Conservation (phyloP, 2,797 vertebrate species). For the Carcharodon carcharias region DNA sequence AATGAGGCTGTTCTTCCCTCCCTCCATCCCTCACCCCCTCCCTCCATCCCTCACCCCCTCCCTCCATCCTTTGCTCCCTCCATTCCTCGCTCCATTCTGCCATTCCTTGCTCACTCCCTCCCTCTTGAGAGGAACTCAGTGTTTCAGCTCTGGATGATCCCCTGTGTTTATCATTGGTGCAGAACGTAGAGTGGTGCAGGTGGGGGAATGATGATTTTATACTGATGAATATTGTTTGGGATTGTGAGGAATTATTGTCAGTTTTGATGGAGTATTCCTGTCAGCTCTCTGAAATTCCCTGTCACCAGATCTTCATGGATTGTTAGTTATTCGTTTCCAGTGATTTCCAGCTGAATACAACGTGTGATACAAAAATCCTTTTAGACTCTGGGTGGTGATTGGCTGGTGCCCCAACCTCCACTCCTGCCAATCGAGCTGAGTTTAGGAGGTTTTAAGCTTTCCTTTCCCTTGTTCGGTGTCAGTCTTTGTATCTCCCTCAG, state of each 20-base stretch:
- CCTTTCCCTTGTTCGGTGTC: background rate
- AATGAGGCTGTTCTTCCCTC: background rate
- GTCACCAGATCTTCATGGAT: background rate
- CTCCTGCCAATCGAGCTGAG: no score
- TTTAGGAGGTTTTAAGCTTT: conserved; percentile 22
- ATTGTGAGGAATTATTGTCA: background rate
- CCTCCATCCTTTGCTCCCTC: background rate
- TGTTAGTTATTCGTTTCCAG: background rate
- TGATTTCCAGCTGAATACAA: background rate
- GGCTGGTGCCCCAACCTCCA: background rate
- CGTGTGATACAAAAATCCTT: background rate
- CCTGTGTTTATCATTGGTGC: background rate
- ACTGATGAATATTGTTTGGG: background rate
- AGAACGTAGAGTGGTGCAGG: background rate
- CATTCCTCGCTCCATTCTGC: no score
- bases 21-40: background rate
- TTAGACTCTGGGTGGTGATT: background rate
- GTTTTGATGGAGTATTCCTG: background rate
- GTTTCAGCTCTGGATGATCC: background rate
- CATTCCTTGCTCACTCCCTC: no score
- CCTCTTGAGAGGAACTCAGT: background rate
- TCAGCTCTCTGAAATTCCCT: background rate
- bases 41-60: no score
- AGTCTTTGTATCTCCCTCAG: background rate
- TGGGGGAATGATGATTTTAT: background rate